A percentile compares a stretch with the other conserved stretches of the same genome.
These are phyloP conservation scores for Zosterops pallidus DNA, from an alignment of 2,113 vertebrate species.

Conservation along the genomic window DNA sequence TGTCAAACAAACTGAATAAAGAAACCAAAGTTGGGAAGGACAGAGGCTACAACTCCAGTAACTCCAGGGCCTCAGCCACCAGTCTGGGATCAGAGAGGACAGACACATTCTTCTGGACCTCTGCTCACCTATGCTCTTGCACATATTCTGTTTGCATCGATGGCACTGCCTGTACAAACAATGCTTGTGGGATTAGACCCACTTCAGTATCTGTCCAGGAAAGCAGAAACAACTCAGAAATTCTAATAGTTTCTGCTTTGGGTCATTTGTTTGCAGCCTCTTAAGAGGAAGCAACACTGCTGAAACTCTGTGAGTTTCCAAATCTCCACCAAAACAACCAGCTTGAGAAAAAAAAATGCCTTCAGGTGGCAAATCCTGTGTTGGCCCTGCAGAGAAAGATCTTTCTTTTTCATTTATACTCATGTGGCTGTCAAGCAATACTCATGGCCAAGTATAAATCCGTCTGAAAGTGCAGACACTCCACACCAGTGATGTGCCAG, in stretches of 20 bases:
- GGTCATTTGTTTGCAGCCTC: not conserved
- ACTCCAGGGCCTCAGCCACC: not conserved
- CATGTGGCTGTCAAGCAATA: not conserved
- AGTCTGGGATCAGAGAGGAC: not conserved
- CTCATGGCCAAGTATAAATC: not conserved
- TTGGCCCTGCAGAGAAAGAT: not conserved
- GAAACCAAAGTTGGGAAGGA: not conserved
- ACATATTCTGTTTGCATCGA: not conserved
- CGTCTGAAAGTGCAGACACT: not conserved
- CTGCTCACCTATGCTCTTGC: not conserved
- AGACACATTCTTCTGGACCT: not conserved
- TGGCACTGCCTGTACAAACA: not conserved
- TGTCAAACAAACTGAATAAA: not conserved
- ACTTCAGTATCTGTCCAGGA: not conserved
- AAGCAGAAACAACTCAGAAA: not conserved
- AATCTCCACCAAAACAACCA: not conserved
- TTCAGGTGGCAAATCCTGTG: not conserved
- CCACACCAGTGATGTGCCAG: not conserved
- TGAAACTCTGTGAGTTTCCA: not conserved
- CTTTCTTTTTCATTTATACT: not conserved
- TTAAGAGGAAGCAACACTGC: not conserved
- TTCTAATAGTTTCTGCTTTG: not conserved
- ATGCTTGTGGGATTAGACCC: rapidly evolving
- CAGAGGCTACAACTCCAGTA: not conserved
- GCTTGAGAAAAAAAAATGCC: not conserved